phyloP scores from a whole-genome alignment of 2,888 invertebrate species.

The Aproaerema taeniolella region DNA sequence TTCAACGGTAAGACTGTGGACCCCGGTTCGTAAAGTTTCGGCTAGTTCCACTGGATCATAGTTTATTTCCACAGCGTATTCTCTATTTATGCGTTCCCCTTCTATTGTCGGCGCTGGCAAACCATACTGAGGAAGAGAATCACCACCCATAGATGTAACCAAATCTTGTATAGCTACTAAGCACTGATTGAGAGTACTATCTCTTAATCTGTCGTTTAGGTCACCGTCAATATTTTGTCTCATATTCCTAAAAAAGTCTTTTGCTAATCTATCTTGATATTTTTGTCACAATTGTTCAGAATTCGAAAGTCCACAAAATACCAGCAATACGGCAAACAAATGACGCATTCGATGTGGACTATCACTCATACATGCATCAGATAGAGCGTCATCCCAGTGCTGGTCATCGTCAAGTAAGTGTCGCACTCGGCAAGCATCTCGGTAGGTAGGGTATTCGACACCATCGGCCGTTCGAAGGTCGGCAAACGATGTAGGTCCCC shows the following conservation, averaged over 20 bases:
- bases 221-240: not conserved
- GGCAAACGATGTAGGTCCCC: slow-evolving; percentile 16
- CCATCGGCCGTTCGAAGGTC: slow-evolving; percentile 10
- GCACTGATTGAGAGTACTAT: not conserved
- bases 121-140: not conserved
- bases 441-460: slow-evolving; percentile 13
- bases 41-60: not conserved
- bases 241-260: not conserved
- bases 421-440: slow-evolving; percentile 20
- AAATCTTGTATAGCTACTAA: not conserved
- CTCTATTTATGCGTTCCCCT: not conserved
- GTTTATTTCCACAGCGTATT: slow-evolving; percentile 2
- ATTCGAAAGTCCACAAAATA: not conserved
- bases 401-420: slow-evolving; percentile 15
- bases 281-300: not conserved
- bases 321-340: slow-evolving; percentile 4
- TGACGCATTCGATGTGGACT: slow-evolving; percentile 18
- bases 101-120: not conserved
- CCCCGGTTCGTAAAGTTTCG: not conserved
- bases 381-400: slow-evolving; percentile 21
- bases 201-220: not conserved
- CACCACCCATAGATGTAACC: not conserved
- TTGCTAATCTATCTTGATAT: not conserved
- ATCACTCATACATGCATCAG: slow-evolving; percentile 20
- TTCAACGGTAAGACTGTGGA: not conserved